Evolutionary conservation across 2,113 vertebrate genomes (phyloP), one percentile per base, ranked within the genome.

Genomic region (Zosterops hypoxanthus): DNA sequence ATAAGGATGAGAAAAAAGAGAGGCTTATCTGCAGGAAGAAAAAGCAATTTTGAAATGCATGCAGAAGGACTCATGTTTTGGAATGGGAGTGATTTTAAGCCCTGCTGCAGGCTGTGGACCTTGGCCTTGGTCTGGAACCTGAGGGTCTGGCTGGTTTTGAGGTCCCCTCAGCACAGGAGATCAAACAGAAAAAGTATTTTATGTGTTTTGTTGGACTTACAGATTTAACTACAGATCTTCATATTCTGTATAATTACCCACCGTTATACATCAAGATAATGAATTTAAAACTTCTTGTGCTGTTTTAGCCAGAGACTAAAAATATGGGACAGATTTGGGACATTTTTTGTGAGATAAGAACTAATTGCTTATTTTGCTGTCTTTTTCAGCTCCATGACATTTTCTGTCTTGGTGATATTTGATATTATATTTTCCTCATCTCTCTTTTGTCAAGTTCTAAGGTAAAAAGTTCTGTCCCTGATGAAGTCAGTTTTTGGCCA

Each of bases 11-110:
- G 28, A 36, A 53, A 69, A 88, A 71, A 81, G 11, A 86, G 76
- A 77, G 47, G 24, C 56, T 83, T 83, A 44, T 92, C 71, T 78
- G 71, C 76, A 88, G 68, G 69, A 78, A 87, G 64, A 69, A 90
- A 88, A 59, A 64, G 47, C 24, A 81, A 25, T 29, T 84, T 75
- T 71, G 71, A 78, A 66, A 64, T 60, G 44, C 6, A 31, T 73
- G 13, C 2, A 1, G 52, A 42, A 88, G 42, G 69, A 66, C 33
- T 82, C 14, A 12, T 81, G 29, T 33, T 89, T 82, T 75, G 31
- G 47, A 57, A 36, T 34, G 26, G 31, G 23, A 44, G 24, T 13
- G 63, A 56, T 8, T 36, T 70, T 28, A 49, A 86, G 56, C 17
- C 16, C 39, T 63, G 70, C 34, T 86, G 31, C 26, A 61, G 71